Evolutionary conservation across 35 echinoderm and acorn worm genomes (phyloP).

Genomic region (Ophioderma brevispina): DNA sequence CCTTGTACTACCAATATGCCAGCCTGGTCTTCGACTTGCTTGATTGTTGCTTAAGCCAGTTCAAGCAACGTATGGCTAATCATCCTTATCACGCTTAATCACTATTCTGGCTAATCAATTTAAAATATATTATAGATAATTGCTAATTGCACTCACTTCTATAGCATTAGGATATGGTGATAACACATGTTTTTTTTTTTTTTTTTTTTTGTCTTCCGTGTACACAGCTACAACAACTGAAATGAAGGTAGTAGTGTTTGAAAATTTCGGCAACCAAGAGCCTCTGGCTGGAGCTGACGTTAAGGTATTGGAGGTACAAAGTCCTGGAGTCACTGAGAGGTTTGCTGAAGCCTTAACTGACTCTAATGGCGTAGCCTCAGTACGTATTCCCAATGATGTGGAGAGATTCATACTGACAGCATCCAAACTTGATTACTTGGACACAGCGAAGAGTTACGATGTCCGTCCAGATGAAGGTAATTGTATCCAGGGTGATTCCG

Average conservation of each 20-base stretch:
- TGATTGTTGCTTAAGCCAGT: too few relatives aligned
- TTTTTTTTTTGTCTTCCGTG: too few relatives aligned
- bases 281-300: neutral
- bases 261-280: neutral
- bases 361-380: neutral
- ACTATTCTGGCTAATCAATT: too few relatives aligned
- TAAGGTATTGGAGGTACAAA: neutral
- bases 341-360: neutral
- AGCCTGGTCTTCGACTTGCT: too few relatives aligned
- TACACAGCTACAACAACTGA: neutral
- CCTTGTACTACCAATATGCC: too few relatives aligned
- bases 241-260: neutral
- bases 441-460: neutral
- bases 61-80: too few relatives aligned
- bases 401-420: neutral
- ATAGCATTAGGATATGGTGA: too few relatives aligned
- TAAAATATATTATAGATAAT: too few relatives aligned
- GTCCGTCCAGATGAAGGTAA: neutral
- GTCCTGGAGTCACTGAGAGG: neutral
- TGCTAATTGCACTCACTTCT: too few relatives aligned
- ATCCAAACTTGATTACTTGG: neutral
- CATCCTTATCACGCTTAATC: too few relatives aligned
- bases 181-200: too few relatives aligned
- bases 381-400: neutral
- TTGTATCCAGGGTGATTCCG: too few relatives aligned